A percentile compares a stretch with the other conserved stretches of the same genome.
These are phyloP conservation scores for Chromobotia macracanthus DNA, from an alignment of 2,797 vertebrate species.

Conservation along the genomic window DNA sequence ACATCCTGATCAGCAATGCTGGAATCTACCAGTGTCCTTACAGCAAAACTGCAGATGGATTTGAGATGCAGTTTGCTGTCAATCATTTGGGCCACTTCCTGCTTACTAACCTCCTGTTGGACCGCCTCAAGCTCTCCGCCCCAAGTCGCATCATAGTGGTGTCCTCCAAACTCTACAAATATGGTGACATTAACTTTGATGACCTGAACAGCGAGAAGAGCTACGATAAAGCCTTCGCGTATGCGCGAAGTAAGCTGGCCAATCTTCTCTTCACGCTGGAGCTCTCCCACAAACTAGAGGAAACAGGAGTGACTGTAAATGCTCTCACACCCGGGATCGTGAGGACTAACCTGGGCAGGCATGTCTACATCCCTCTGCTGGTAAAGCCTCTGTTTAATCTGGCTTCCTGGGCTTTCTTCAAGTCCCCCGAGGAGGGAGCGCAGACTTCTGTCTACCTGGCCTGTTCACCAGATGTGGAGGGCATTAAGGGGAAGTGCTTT, in stretches of 20 bases:
- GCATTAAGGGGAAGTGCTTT: conserved; percentile 85
- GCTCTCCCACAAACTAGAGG: conserved; percentile 81
- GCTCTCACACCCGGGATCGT: conserved; percentile 87
- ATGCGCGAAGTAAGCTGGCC: conserved; percentile 88
- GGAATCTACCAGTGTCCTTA: conserved; percentile 89
- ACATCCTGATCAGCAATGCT: conserved; percentile 91
- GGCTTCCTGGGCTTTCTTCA: conserved; percentile 85
- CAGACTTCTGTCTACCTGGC: conserved; percentile 86
- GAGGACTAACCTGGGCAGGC: conserved; percentile 87
- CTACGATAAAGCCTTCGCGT: conserved; percentile 86
- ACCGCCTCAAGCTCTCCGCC: conserved; percentile 84
- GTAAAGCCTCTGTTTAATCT: conserved; percentile 83
- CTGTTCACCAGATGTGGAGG: conserved; percentile 83
- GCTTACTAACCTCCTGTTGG: conserved; percentile 84
- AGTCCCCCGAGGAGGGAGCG: conserved; percentile 85
- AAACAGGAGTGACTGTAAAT: conserved; percentile 84
- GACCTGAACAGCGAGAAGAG: conserved; percentile 87
- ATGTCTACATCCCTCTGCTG: conserved; percentile 81
- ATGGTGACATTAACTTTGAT: conserved; percentile 88
- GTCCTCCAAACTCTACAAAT: conserved; percentile 91
- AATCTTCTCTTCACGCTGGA: conserved; percentile 88
- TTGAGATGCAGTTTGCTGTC: conserved; percentile 89
- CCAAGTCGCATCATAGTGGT: conserved; percentile 89
- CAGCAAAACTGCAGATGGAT: conserved; percentile 85
- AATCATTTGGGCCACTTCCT: conserved; percentile 90